These are phyloP conservation scores for Phalacrocorax brasilianus DNA, from an alignment of 2,113 vertebrate genomes.

Conservation along the genomic window DNA sequence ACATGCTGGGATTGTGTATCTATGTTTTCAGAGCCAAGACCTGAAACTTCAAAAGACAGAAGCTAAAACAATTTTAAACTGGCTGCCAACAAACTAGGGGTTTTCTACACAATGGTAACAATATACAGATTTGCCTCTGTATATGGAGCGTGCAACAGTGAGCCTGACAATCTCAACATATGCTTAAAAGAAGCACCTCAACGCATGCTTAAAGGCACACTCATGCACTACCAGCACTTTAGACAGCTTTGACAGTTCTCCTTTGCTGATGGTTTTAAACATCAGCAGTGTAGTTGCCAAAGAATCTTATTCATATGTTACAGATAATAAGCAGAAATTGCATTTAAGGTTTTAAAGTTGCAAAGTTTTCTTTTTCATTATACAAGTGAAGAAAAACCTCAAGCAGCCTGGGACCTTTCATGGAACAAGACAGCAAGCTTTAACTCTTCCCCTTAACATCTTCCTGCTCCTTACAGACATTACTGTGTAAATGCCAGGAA, in stretches of 20 bases:
- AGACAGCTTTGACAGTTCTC: background rate
- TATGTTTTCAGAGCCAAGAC: background rate
- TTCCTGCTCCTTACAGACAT: background rate
- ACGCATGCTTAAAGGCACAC: background rate
- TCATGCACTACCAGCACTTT: background rate
- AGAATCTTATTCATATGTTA: background rate
- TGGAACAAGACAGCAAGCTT: background rate
- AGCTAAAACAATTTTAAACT: background rate
- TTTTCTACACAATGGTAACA: background rate
- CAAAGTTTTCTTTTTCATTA: background rate
- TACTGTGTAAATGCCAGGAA: background rate
- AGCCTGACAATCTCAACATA: background rate
- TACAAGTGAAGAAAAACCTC: background rate
- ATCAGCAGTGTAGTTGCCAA: background rate
- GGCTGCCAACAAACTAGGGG: background rate
- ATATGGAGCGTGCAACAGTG: background rate
- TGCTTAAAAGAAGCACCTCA: background rate
- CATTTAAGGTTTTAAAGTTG: background rate
- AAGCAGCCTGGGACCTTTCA: background rate
- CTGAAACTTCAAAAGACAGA: background rate
- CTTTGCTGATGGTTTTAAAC: background rate
- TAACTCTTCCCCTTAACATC: background rate
- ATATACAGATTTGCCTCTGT: background rate
- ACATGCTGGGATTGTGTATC: background rate
- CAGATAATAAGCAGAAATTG: background rate